Conservation (phyloP, 2,888 invertebrate species). For the Drosophila meridiana region DNA sequence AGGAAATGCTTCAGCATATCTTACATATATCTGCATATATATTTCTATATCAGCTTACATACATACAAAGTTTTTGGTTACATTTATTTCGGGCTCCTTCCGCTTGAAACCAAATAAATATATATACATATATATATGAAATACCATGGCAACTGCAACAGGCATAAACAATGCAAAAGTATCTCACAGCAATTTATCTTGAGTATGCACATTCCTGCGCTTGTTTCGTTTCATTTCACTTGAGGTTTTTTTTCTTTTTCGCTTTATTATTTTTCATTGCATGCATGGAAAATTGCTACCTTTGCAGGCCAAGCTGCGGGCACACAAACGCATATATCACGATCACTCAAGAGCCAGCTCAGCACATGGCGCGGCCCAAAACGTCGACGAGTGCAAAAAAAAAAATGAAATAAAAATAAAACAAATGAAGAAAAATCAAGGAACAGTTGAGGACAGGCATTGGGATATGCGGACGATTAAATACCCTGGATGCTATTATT, state of each 20-base stretch:
- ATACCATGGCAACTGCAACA: constrained; percentile 45
- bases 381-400: constrained; percentile 56
- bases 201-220: constrained; percentile 78
- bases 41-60: not conserved
- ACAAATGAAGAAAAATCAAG: constrained; percentile 31
- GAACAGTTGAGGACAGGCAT: constrained; percentile 2
- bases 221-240: constrained; percentile 75
- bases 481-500: constrained; percentile 14
- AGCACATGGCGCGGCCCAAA: constrained; percentile 61
- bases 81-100: constrained; percentile 45
- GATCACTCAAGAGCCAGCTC: constrained; percentile 74
- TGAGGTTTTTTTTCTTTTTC: constrained; percentile 29
- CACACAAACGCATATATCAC: constrained; percentile 74
- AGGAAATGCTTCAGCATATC: constrained; percentile 35
- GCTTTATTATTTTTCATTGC: constrained; percentile 71
- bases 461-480: not conserved
- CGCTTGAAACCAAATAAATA: constrained; percentile 37
- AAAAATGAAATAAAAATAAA: constrained; percentile 10
- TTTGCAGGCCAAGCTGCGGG: constrained; percentile 70
- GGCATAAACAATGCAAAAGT: constrained; percentile 63
- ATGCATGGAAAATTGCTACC: constrained; percentile 82
- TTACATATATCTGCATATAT: not conserved
- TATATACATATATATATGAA: not conserved
- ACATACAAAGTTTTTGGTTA: constrained; percentile 24
- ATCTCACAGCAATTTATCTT: constrained; percentile 75